Base-by-base conservation (phyloP, 2,797 vertebrate species). In the Pitangus sulphuratus region DNA sequence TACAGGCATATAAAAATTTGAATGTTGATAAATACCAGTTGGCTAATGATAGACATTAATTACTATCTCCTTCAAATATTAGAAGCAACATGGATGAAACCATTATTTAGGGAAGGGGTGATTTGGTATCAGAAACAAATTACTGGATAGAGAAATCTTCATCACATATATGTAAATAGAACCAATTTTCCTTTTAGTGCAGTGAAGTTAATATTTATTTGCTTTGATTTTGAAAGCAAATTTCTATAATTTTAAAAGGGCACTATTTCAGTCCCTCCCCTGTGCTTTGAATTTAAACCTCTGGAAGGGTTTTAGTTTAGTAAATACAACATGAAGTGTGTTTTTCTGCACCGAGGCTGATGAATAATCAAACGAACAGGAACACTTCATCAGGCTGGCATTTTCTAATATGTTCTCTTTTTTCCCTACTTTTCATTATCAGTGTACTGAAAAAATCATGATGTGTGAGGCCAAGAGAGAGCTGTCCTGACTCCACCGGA, bases 311-410 rank as follows among this genome's bases (percentile, higher is more conserved):
- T 95, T 90, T 84, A 11, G 53, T 88, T 75, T 56, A 77, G 58
- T 69, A 75, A 91, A 72, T 71, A 71, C 3, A 11, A 84, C 53
- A 57, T 72, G 39, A 89, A 91, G 18, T 57, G 17, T 64, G n/a
- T 81, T 88, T 79, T 74, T 65, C 22, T 90, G 42, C 0, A 0
- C 25, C 72, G 74, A 62, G 47, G 39, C 72, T 90, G 80, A 42
- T 91, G 82, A 95, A 61, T 86, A 86, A 84, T 84, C 48, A 65
- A 58, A 75, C 22, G 20, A 88, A 54, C 45, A 61, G 65, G 65
- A 93, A 37, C 42, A 56, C 42, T 91, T 94, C 25, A 91, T 91
- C 81, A 84, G n/a, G 14, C 83, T 93, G 79, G n/a, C 69, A 57
- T 72, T 95, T 89, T 65, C 20, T 56, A 84, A 12, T n/a, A 18